Base-by-base conservation (phyloP, 2,113 vertebrate genomes). In the Taurulus bubalis region DNA sequence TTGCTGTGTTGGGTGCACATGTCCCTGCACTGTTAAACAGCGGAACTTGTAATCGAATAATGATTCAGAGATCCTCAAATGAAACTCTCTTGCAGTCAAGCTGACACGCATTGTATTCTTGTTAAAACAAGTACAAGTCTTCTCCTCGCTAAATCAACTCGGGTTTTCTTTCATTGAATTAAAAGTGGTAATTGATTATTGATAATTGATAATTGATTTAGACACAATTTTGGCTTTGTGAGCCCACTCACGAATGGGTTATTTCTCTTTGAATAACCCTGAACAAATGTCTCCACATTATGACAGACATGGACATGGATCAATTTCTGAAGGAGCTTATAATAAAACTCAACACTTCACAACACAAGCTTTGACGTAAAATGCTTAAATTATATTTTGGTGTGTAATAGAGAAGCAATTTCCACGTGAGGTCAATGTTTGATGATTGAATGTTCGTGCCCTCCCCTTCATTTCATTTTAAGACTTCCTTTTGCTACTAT, bases 1-100 rank as follows among this genome's bases (percentile, higher is more conserved):
- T 74, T 72, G 24, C 51, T 53, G 34, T 40, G 4, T 58, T 40
- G 26, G 18, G 9, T 22, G 14, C 56, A 45, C 59, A 49, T 2
- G 42, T 45, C 30, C 42, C 8, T 30, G 51, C 30, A 49, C 20
- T 83, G 79, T 51, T 20, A 74, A 42, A 63, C 24, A 51, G 15
- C 24, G 69, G 51, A 36, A 70, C 47, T 20, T 42, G 20, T 26
- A 42, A 68, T 28, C 72, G 22, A 26, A 7, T 1, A 26, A 18
- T 56, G 26, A 32, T 10, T 49, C 11, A 55, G 38, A 40, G 18
- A 47, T n/a, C 28, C 40, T 65, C 6, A 16, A 10, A 26, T 32
- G 15, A 45, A n/a, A 55, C 42, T 40, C 2, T 62, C 11, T 11
- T 3, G 26, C 71, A 62, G 22, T 49, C 40, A 36, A 47, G 15